These are phyloP conservation scores for Paedocypris sp. DNA, from an alignment of 2,113 vertebrate genomes.

Conservation along the genomic window DNA sequence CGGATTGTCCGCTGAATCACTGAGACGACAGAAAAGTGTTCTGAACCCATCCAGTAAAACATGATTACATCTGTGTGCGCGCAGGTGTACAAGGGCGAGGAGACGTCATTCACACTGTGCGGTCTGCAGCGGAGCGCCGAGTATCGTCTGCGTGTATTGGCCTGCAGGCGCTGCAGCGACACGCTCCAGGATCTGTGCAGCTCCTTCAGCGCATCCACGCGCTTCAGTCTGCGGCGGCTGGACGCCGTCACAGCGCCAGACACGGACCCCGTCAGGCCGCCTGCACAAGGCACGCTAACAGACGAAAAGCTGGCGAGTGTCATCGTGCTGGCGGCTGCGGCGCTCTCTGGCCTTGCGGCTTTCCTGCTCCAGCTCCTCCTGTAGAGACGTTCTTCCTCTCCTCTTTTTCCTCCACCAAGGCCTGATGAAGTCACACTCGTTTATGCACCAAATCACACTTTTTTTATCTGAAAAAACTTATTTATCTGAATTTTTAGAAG, in stretches of 20 bases:
- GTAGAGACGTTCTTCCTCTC: constrained; percentile 70
- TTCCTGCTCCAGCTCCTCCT: constrained; percentile 96
- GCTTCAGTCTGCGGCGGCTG: constrained; percentile 71
- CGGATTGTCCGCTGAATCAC: too few relatives aligned
- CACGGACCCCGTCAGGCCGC: constrained; percentile 45
- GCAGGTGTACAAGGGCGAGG: constrained; percentile 95
- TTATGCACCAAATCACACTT: constrained; percentile 9
- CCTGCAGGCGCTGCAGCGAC: constrained; percentile 83
- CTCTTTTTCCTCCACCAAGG: constrained; percentile 26
- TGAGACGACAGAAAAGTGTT: neutral
- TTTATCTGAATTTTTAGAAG: too few relatives aligned
- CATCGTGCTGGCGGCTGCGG: constrained; percentile 83
- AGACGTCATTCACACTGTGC: constrained; percentile 80
- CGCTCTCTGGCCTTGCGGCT: constrained; percentile 86
- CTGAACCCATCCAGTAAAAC: neutral
- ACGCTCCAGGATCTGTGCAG: constrained; percentile 87
- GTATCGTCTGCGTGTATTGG: constrained; percentile 92
- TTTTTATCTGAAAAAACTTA: too few relatives aligned
- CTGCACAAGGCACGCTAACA: constrained; percentile 61
- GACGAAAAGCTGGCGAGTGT: constrained; percentile 92
- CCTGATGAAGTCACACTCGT: constrained; percentile 9
- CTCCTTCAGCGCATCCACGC: constrained; percentile 84
- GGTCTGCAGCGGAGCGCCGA: constrained; percentile 91
- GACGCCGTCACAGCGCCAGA: constrained; percentile 63
- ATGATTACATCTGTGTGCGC: neutral